Percentiles rank a stretch among this genome's conserved stretches.
phyloP scores from a whole-genome alignment of 64 coral and sea anemone genomes.

The Dendronephthya gigantea region DNA sequence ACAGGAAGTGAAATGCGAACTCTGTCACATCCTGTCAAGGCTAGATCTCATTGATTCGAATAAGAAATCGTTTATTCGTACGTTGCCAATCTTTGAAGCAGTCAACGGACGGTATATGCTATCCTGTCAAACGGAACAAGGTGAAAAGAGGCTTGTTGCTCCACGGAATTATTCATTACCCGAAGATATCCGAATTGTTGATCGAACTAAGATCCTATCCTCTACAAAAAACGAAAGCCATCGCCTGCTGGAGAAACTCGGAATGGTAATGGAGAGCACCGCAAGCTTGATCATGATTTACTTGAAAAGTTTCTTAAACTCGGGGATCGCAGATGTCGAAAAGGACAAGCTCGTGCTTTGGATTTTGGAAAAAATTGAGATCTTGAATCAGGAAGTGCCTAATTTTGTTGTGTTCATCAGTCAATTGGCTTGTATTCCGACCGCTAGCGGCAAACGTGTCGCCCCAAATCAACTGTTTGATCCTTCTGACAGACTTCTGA shows the following conservation, averaged over 20 bases:
- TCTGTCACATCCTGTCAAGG: neutral
- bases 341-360: neutral
- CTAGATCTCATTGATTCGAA: neutral
- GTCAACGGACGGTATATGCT: neutral
- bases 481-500: neutral
- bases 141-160: neutral
- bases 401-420: neutral
- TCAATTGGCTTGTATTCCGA: slow-evolving; percentile 9
- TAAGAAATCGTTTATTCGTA: neutral
- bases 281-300: slow-evolving; percentile 6
- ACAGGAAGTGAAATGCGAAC: neutral
- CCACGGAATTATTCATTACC: neutral
- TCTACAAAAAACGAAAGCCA: neutral
- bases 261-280: neutral
- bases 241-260: neutral
- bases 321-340: neutral
- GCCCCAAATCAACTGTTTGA: neutral
- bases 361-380: neutral
- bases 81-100: neutral
- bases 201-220: neutral
- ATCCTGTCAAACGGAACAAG: neutral
- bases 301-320: neutral
- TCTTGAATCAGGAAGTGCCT: neutral
- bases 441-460: neutral
- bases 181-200: neutral